Evolutionary conservation across 2,888 invertebrate genomes (phyloP).

Genomic region (Ceratothoa steindachneri): DNA sequence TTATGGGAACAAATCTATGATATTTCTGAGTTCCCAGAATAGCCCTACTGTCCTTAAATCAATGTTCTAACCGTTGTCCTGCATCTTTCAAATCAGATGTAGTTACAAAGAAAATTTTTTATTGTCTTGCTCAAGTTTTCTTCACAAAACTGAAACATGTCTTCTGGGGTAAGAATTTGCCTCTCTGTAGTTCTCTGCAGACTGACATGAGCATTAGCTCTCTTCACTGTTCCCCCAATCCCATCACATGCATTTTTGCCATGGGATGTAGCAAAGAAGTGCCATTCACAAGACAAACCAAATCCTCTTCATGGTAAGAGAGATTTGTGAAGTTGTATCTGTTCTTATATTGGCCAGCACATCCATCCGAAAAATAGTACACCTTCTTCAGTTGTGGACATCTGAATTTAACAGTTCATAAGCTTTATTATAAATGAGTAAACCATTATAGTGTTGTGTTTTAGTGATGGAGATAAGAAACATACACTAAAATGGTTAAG

Average conservation of each 20-base stretch:
- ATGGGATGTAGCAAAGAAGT: slow-evolving; percentile 15
- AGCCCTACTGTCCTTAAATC: background rate
- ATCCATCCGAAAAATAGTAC: background rate
- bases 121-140: slow-evolving; percentile 23
- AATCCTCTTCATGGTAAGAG: slow-evolving; percentile 30
- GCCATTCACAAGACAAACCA: slow-evolving; percentile 25
- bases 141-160: slow-evolving; percentile 15
- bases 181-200: slow-evolving; percentile 12
- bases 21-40: slow-evolving; percentile 15
- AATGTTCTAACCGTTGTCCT: background rate
- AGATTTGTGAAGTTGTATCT: slow-evolving; percentile 13
- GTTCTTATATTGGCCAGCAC: slow-evolving; percentile 16
- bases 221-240: slow-evolving; percentile 24
- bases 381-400: background rate
- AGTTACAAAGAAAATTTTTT: slow-evolving; percentile 18
- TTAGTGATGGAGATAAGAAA: background rate
- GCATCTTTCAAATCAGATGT: slow-evolving; percentile 18
- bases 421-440: slow-evolving; percentile 12
- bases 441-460: slow-evolving; percentile 17
- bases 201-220: slow-evolving; percentile 18
- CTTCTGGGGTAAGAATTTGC: slow-evolving; percentile 21
- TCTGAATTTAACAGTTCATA: slow-evolving; percentile 11
- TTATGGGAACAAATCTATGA: slow-evolving; percentile 7
- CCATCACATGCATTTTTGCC: slow-evolving; percentile 31
- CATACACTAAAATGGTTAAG: background rate